Conservation (phyloP, 2,888 invertebrate genomes). For the Yponomeuta malinellus region DNA sequence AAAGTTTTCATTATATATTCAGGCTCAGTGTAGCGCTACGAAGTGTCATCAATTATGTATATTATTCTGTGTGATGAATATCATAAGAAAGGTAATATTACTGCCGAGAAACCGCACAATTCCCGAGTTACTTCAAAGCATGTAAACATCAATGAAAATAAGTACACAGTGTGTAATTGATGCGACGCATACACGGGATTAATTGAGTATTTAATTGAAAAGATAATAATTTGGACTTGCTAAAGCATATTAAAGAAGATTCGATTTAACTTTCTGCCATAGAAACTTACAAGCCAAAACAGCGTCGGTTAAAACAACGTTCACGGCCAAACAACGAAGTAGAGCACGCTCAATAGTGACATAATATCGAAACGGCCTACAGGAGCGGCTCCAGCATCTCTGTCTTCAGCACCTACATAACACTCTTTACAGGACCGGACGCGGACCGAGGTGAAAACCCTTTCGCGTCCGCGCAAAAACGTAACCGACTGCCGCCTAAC, state of each 20-base stretch:
- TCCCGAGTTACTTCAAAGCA: neutral
- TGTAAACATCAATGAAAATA: neutral
- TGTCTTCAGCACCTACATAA: conserved; percentile 65
- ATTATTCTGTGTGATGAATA: neutral
- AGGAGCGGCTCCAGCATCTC: conserved; percentile 66
- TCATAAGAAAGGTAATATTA: neutral
- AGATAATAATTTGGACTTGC: no score
- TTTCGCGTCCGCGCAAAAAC: conserved; percentile 58
- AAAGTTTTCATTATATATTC: neutral
- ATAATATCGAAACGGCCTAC: conserved; percentile 62
- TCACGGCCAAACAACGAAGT: conserved; percentile 65
- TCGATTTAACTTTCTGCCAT: no score
- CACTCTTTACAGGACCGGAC: conserved; percentile 44
- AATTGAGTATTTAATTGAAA: no score
- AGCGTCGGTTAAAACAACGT: conserved; percentile 31
- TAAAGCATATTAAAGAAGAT: no score
- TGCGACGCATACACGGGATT: neutral
- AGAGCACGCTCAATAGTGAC: conserved; percentile 66
- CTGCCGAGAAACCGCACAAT: neutral
- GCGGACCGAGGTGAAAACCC: conserved; percentile 67
- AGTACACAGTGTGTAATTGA: neutral
- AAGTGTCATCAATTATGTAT: conserved; percentile 2
- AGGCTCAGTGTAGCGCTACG: neutral
- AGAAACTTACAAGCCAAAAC: neutral
- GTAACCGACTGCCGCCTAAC: conserved; percentile 48